Evolutionary conservation across 1,140 invertebrate species (phyloP), one percentile per base, ranked within the genome.

Genomic region (Sipha flava): DNA sequence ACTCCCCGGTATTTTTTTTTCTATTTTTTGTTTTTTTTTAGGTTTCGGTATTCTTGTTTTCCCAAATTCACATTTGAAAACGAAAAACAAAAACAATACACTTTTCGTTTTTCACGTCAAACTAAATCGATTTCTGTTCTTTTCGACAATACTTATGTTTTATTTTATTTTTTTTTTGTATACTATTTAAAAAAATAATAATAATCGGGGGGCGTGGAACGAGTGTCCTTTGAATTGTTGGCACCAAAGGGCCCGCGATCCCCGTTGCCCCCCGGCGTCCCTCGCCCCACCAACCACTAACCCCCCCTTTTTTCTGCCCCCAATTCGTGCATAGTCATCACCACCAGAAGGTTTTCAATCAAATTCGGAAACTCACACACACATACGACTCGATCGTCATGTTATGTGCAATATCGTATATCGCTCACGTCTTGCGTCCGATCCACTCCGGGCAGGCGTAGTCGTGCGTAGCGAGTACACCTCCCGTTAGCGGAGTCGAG

Each of bases 151-250:
- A 9, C 21, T 21, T 23, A 31, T 12, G 7, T 18, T 18, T 31
- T 4, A 2, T 3, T 5, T 57, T 14, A 6, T 43, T 66, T 16
- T 68, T 68, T 43, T 14, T 12, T 21, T 68, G 45, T 18, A 4
- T 68, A 23, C 23, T 68, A 26, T 52, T 4, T 52, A 40, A 21
- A 21, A 21, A 9, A 23, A 26, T 68, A 26, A 10, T 26, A 68
- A 68, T 34, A 72, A 34, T 73, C 70, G 70, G 70, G 70, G 70
- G 70, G 70, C 70, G 45, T 73, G 70, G 70, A 73, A 10, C 70
- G 70, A 73, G 45, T 52, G 70, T 54, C 31, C 70, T 73, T 73
- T 73, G 70, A 73, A 73, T 73, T 73, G 70, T 73, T 73, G 70
- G 70, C 70, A 73, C 70, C 70, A 73, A 73, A 73, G 70, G 70